Percentiles rank a stretch among this genome's conserved stretches.
Conservation (phyloP, 2,888 invertebrate genomes). For the Sinotaia quadrata region DNA sequence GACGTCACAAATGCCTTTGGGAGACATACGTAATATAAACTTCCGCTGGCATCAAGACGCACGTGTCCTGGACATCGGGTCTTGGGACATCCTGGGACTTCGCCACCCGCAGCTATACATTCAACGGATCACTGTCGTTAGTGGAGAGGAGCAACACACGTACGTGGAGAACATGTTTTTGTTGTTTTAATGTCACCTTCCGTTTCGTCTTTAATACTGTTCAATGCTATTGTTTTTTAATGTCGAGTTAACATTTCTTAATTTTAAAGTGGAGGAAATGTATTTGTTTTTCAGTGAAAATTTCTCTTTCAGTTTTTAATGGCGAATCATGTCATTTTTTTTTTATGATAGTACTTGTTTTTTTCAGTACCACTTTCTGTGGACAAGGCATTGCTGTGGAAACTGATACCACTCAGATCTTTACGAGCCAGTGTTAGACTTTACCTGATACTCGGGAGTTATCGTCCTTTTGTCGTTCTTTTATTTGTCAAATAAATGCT, state of each 20-base stretch:
- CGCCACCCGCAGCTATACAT: constrained; percentile 43
- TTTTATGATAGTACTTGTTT: neutral
- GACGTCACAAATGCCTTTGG: constrained; percentile 46
- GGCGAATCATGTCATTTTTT: neutral
- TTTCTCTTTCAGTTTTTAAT: neutral
- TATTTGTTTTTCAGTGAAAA: neutral
- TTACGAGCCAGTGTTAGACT: constrained; percentile 19
- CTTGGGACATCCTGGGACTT: constrained; percentile 43
- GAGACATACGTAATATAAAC: constrained; percentile 37
- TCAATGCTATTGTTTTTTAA: too few relatives aligned
- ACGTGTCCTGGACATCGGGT: constrained; percentile 33
- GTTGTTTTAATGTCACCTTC: neutral
- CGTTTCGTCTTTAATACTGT: too few relatives aligned
- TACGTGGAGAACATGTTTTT: constrained; percentile 24
- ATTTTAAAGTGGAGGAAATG: neutral
- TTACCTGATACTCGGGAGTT: too few relatives aligned
- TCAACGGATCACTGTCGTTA: constrained; percentile 35
- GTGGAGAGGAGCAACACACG: constrained; percentile 38
- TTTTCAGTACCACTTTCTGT: constrained; percentile 30
- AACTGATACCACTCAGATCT: constrained; percentile 11
- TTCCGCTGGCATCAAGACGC: constrained; percentile 43
- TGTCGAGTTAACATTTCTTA: too few relatives aligned
- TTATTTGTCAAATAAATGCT: too few relatives aligned
- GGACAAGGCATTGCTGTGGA: constrained; percentile 22
- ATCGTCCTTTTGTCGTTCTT: too few relatives aligned